Base-by-base conservation (phyloP, 2,888 invertebrate genomes). In the Pseudococcus viburni region DNA sequence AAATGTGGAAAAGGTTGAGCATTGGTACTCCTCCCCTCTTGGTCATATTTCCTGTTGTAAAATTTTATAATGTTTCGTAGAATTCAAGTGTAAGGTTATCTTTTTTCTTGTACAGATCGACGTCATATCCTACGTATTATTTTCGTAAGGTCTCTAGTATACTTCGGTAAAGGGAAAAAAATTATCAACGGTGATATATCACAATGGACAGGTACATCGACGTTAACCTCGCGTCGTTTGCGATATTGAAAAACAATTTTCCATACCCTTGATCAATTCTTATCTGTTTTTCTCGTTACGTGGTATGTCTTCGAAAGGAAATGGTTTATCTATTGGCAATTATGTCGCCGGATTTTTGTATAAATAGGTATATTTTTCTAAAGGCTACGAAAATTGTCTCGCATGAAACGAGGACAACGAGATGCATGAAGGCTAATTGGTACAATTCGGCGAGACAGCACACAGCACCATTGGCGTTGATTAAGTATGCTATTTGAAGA, bases 391-490 rank as follows among this genome's bases (percentile, higher is more conserved):
- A 73, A 73, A 73, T 26, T 22, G 68, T 73, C 17, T 33, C 12
- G 33, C 0, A 33, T 5, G 15, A 73, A 73, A 73, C 33, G 26
- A 73, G 68, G 68, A 73, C 68, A 22, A 5, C 26, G 26, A 22
- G 33, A 73, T 73, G 33, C 26, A 59, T 59, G 68, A 73, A 73
- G 68, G 68, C 15, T 73, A 73, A 73, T 73, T 73, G 68, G 68
- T 3, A 73, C 68, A 73, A 73, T 73, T 73, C 68, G 68, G 12
- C 68, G 68, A 73, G 68, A 73, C 26, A 33, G 26, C 68, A 73
- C 64, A 73, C 26, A 33, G 26, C 68, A 73, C 64, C 68, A 73
- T 26, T 73, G 68, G 68, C 68, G 68, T 73, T 73, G 68, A 73
- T 73, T 73, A 73, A 73, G 33, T 33, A 73, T 12, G 68, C 68